Evolutionary conservation across 2,113 vertebrate species (phyloP).

Genomic region (Leptobrachium leishanense): DNA sequence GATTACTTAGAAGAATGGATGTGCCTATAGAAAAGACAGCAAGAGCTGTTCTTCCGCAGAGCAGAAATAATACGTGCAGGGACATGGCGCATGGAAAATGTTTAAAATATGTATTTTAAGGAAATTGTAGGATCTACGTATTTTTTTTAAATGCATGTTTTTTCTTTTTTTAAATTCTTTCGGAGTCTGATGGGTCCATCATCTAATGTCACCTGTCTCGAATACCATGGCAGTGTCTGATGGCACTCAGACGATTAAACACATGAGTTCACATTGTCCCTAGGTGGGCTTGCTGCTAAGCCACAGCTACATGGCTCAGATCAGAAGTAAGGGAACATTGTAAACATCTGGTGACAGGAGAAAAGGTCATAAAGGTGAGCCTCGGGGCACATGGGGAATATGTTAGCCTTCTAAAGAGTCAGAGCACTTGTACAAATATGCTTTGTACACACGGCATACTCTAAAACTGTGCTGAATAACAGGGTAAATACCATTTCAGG

Average conservation of each 20-base stretch:
- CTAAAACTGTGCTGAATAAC: conserved; percentile 5
- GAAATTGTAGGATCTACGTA: not conserved
- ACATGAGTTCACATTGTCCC: not conserved
- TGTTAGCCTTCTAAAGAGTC: conserved; percentile 12
- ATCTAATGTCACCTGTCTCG: not conserved
- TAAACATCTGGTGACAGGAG: conserved; percentile 14
- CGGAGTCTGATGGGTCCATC: not conserved
- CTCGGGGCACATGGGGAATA: conserved; percentile 14
- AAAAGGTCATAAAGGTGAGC: conserved; percentile 19
- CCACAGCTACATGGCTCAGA: conserved; percentile 1
- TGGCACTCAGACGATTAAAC: not conserved
- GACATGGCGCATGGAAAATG: not conserved
- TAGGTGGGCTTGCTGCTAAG: not conserved
- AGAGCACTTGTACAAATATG: conserved; percentile 37
- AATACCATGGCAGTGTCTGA: not conserved
- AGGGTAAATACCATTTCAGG: conserved; percentile 33
- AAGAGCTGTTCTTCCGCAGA: conserved; percentile 17
- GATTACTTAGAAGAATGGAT: conserved; percentile 38
- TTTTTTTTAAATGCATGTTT: not conserved
- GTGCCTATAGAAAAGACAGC: conserved; percentile 36
- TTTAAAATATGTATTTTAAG: conserved; percentile 8
- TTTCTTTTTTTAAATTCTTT: not conserved
- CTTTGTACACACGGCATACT: conserved; percentile 25
- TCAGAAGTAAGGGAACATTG: conserved; percentile 14
- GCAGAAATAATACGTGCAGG: not conserved